Evolutionary conservation across 2,888 invertebrate species (phyloP).

Genomic region (Eretmocerus hayati): DNA sequence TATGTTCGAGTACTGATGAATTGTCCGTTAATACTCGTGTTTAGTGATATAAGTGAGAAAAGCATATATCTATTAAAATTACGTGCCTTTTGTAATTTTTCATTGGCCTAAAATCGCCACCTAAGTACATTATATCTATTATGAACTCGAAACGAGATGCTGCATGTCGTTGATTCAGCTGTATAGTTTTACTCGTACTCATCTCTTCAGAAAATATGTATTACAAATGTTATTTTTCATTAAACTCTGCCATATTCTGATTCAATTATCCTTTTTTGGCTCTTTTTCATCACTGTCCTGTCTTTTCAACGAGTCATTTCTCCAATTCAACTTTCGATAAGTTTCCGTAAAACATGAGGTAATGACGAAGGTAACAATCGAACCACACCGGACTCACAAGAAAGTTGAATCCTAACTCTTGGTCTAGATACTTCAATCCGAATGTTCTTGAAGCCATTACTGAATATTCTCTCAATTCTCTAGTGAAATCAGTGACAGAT

Average conservation of each 20-base stretch:
- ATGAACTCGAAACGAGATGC: conserved; percentile 18
- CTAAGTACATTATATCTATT: conserved; percentile 21
- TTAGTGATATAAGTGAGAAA: conserved; percentile 21
- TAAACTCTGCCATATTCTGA: conserved; percentile 29
- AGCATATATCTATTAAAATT: conserved; percentile 23
- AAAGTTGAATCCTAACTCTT: no score
- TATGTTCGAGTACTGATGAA: conserved; percentile 13
- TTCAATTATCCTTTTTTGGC: conserved; percentile 8
- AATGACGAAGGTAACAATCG: no score
- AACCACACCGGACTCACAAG: no score
- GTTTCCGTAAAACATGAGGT: no score
- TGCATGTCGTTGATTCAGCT: conserved; percentile 17
- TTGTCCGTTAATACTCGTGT: conserved; percentile 17
- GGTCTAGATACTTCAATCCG: no score
- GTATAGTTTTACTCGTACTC: conserved; percentile 26
- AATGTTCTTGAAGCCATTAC: no score
- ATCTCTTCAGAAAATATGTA: conserved; percentile 27
- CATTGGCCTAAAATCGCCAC: conserved; percentile 21
- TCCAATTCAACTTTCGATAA: neutral
- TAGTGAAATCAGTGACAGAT: no score
- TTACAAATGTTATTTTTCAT: conserved; percentile 26
- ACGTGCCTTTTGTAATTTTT: conserved; percentile 26
- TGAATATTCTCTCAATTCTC: no score
- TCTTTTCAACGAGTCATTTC: conserved; percentile 8
- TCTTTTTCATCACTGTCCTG: conserved; percentile 5